Percentiles rank a stretch among this genome's conserved stretches.
Conservation (phyloP, 2,797 vertebrate species). For the Xenops minutus region DNA sequence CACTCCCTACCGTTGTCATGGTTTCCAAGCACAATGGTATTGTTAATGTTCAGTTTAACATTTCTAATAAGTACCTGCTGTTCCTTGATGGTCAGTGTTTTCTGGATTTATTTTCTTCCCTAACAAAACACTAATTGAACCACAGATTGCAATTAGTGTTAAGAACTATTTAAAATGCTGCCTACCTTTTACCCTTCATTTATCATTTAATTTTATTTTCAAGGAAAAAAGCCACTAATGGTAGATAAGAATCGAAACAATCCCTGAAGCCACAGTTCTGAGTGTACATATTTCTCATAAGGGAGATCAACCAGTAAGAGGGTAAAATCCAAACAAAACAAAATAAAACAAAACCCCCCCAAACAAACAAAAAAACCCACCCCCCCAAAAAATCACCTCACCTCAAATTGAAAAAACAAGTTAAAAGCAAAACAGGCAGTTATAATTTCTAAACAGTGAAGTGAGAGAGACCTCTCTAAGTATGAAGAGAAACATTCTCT, state of each 20-base stretch:
- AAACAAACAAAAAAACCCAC: background rate
- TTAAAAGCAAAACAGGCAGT: background rate
- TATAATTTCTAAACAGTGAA: background rate
- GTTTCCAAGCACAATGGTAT: background rate
- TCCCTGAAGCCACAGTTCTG: background rate
- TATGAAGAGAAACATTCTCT: background rate
- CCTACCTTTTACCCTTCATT: background rate
- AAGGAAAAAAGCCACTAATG: background rate
- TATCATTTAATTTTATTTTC: background rate
- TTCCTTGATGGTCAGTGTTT: conserved; percentile 19
- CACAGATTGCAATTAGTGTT: background rate
- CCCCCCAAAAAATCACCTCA: too few relatives aligned
- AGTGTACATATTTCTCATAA: background rate
- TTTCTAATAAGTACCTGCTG: conserved; percentile 4
- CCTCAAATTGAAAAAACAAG: background rate
- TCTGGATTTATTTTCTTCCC: background rate
- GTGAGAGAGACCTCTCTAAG: background rate
- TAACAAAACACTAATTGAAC: background rate
- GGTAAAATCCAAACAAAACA: too few relatives aligned
- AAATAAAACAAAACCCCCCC: background rate
- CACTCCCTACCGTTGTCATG: background rate
- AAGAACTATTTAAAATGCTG: background rate
- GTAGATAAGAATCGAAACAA: background rate
- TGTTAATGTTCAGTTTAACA: background rate
- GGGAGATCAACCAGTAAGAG: background rate